A percentile compares a stretch with the other conserved stretches of the same genome.
Conservation (phyloP, 2,113 vertebrate species). For the Apteryx owenii region DNA sequence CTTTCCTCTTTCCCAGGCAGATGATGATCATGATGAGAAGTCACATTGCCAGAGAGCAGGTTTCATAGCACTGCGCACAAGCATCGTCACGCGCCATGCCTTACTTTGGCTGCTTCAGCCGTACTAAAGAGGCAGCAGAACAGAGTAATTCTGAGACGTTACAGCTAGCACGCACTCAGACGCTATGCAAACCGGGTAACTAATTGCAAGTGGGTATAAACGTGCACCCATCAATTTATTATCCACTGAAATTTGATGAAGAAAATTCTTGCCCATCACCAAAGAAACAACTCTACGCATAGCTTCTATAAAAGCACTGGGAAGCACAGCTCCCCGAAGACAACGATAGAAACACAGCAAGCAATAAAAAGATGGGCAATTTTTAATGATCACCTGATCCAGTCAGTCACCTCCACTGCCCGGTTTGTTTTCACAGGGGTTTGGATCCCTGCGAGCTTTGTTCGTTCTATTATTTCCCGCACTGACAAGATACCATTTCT, state of each 20-base stretch:
- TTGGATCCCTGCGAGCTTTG: not conserved
- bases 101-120: not conserved
- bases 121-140: not conserved
- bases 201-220: not conserved
- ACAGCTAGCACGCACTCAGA: not conserved
- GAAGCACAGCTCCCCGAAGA: not conserved
- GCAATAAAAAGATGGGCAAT: not conserved
- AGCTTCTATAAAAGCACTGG: not conserved
- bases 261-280: not conserved
- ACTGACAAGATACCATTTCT: not conserved
- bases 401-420: not conserved
- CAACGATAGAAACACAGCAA: not conserved
- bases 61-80: not conserved
- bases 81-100: rapidly evolving
- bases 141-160: not conserved
- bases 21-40: not conserved
- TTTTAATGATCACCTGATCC: not conserved
- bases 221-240: not conserved
- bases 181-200: not conserved
- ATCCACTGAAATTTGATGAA: not conserved
- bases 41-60: not conserved
- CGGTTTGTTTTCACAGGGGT: not conserved
- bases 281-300: not conserved
- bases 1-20: not conserved
- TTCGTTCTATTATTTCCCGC: not conserved